phyloP scores from a whole-genome alignment of 2,113 vertebrate genomes.

The Pelmatolapia mariae region DNA sequence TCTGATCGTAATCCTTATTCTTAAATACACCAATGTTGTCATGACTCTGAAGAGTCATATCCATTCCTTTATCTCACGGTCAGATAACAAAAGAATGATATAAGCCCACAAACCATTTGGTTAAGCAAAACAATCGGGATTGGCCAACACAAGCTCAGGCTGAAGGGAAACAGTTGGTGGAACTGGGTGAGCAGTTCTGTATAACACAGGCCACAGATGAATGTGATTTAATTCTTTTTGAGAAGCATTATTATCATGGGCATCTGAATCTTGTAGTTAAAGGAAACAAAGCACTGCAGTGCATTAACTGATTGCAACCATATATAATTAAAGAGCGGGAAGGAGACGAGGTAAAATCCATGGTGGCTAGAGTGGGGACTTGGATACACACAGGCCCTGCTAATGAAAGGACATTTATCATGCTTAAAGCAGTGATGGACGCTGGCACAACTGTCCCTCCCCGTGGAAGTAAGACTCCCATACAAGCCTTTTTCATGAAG shows the following conservation, averaged over 20 bases:
- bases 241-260: neutral
- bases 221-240: neutral
- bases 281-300: neutral
- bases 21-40: neutral
- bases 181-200: neutral
- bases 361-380: neutral
- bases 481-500: neutral
- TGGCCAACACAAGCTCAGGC: neutral
- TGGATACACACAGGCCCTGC: slow-evolving; percentile 1
- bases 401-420: slow-evolving; percentile 50
- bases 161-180: neutral
- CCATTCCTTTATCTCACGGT: neutral
- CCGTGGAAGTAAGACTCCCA: neutral
- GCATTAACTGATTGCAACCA: neutral
- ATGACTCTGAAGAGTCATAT: neutral
- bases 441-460: slow-evolving; percentile 15
- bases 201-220: neutral
- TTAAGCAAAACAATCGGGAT: neutral
- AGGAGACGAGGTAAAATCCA: neutral
- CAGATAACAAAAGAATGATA: neutral
- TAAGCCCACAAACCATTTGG: neutral
- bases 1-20: neutral
- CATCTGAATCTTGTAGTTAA: neutral
- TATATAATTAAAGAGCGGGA: neutral
- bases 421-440: slow-evolving; percentile 43